Conservation (phyloP, 2,797 vertebrate genomes). For the Echeneis naucrates region DNA sequence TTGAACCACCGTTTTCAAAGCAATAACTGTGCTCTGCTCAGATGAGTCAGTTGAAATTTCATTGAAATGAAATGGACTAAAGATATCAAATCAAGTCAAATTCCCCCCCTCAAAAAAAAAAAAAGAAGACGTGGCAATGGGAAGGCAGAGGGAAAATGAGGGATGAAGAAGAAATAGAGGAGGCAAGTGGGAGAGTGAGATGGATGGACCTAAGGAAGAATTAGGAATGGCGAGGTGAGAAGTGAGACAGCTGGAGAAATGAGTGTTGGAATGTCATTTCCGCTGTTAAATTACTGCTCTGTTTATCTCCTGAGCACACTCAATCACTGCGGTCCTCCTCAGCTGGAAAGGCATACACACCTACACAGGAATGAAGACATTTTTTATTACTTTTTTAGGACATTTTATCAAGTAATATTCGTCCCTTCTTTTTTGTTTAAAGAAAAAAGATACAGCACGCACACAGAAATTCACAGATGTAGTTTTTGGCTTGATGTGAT, state of each 20-base stretch:
- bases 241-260: conserved; percentile 58
- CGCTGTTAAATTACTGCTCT: conserved; percentile 64
- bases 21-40: not conserved
- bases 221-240: conserved; percentile 38
- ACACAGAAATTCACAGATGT: not conserved
- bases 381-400: conserved; percentile 51
- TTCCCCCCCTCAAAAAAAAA: conserved; percentile 12
- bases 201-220: conserved; percentile 32
- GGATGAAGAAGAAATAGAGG: conserved; percentile 13
- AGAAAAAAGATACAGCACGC: not conserved
- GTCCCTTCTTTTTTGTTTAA: conserved; percentile 30
- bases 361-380: not conserved
- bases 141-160: not conserved
- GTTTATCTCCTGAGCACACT: conserved; percentile 67
- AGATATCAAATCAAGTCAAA: conserved; percentile 33
- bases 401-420: conserved; percentile 37
- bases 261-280: conserved; percentile 61
- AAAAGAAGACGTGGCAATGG: not conserved
- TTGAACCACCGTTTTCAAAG: not conserved
- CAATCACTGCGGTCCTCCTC: conserved; percentile 54
- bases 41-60: conserved; percentile 9
- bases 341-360: conserved; percentile 36
- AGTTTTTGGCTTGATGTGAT: conserved; percentile 13
- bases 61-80: conserved; percentile 15
- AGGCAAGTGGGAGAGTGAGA: conserved; percentile 24